Conservation (phyloP, 2,797 vertebrate species). For the Acanthurus tractus region DNA sequence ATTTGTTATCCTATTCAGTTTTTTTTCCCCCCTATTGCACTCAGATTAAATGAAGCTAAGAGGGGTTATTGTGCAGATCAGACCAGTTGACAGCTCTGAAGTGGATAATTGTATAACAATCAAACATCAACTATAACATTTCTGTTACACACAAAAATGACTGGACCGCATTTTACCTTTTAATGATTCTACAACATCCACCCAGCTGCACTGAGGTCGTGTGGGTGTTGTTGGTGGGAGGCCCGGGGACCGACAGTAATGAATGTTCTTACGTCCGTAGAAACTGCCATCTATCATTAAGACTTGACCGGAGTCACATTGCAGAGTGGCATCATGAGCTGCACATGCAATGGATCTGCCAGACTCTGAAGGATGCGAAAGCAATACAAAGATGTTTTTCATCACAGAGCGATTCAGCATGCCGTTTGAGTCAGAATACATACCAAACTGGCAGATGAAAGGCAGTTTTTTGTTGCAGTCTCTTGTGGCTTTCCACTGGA, state of each 20-base stretch:
- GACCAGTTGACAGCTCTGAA: not conserved
- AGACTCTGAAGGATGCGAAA: slow-evolving; percentile 77
- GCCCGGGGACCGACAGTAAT: slow-evolving; percentile 83
- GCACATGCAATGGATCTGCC: slow-evolving; percentile 85
- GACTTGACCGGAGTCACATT: slow-evolving; percentile 89
- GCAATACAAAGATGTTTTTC: not conserved
- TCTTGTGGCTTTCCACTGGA: slow-evolving; percentile 84
- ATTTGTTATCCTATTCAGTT: slow-evolving; percentile 41
- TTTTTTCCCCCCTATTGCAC: not conserved
- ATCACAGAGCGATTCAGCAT: not conserved
- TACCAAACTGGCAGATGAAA: slow-evolving; percentile 92
- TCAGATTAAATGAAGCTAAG: slow-evolving; percentile 3
- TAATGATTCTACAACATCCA: slow-evolving; percentile 82
- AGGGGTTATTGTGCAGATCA: not conserved
- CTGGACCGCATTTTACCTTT: slow-evolving; percentile 83
- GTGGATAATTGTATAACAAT: not conserved
- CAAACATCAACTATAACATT: slow-evolving; percentile 2
- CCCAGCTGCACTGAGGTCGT: slow-evolving; percentile 85
- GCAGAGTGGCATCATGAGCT: slow-evolving; percentile 82
- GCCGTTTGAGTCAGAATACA: slow-evolving; percentile 36
- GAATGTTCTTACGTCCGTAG: slow-evolving; percentile 85
- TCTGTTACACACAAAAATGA: no score
- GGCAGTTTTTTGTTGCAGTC: slow-evolving; percentile 84
- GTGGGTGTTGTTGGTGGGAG: slow-evolving; percentile 31
- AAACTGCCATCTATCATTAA: slow-evolving; percentile 87